These are phyloP conservation scores for Odocoileus hemionus DNA, from an alignment of 2,113 vertebrate species.

Conservation along the genomic window DNA sequence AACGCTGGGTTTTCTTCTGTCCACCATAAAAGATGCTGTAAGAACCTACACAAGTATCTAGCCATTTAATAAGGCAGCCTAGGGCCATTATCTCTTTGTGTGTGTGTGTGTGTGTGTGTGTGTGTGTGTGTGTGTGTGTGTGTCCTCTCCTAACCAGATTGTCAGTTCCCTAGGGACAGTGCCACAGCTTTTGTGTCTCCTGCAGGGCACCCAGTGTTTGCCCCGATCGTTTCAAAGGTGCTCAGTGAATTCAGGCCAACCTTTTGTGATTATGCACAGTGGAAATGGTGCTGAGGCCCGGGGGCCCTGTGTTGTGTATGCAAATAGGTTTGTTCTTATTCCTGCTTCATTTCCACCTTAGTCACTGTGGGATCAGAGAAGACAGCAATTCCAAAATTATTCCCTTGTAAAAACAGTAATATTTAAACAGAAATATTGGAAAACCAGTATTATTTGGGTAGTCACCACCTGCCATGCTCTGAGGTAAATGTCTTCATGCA, in stretches of 20 bases:
- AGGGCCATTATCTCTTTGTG: neutral
- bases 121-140: neutral
- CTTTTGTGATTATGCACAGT: fast-evolving
- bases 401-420: neutral
- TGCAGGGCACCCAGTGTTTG: neutral
- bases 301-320: neutral
- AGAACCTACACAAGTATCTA: neutral
- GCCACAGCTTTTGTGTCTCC: neutral
- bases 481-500: neutral
- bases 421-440: neutral
- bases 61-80: neutral
- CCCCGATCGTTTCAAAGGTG: neutral
- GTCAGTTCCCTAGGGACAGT: neutral
- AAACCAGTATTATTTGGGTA: neutral
- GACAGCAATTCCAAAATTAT: neutral
- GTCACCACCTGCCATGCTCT: neutral
- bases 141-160: neutral
- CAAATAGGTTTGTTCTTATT: neutral
- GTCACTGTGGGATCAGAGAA: neutral
- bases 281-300: fast-evolving
- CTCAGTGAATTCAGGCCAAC: neutral
- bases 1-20: neutral
- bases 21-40: neutral
- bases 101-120: neutral
- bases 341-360: neutral